Evolutionary conservation across 64 coral and sea anemone species (phyloP), one percentile per base, ranked within the genome.

Genomic region (Pocillopora verrucosa): DNA sequence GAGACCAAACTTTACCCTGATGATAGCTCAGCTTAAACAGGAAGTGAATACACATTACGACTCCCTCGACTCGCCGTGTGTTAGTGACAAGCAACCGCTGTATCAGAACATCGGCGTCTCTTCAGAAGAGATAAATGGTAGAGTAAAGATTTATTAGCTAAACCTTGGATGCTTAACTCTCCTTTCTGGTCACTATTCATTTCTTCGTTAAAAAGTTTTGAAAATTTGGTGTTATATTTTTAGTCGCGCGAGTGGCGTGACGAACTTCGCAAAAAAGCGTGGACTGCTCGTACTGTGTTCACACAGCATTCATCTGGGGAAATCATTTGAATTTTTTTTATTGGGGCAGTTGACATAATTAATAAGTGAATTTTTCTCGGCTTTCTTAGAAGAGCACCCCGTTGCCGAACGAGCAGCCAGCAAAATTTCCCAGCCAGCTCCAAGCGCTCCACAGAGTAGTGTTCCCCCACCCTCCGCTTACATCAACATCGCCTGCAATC

Each of bases 1-100:
- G 51, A 67, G 97, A 35, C 97, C 91, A 36, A 91, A 86, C 91
- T 99, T 97, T 61, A 59, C 87, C 37, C 60, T 86, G 16, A 97
- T 97, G 4, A 80, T 93, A 75, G 76, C 91, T 26, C 88, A 77
- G 91, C 61, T 97, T 17, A 91, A 83, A 84, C 88, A 93, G 75
- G 84, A 92, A 90, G 87, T 76, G 59, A 88, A 73, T 13, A 45
- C 81, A 5, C 77, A 83, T 34, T 45, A 70, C 12, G 64, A 85
- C 19, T n/a, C 63, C 61, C 58, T 62, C 3, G 37, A 68, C 36
- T n/a, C 19, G 37, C 10, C 36, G 58, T 22, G 63, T 24, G 65
- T 72, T 63, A 36, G 57, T 34, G 89, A 91, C 59, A 84, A 84
- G 26, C 72, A 89, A 60, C 87, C 79, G 26, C 41, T 89, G 38